These are phyloP conservation scores for Escarpia spicata DNA, from an alignment of 2,888 invertebrate genomes.

Conservation along the genomic window DNA sequence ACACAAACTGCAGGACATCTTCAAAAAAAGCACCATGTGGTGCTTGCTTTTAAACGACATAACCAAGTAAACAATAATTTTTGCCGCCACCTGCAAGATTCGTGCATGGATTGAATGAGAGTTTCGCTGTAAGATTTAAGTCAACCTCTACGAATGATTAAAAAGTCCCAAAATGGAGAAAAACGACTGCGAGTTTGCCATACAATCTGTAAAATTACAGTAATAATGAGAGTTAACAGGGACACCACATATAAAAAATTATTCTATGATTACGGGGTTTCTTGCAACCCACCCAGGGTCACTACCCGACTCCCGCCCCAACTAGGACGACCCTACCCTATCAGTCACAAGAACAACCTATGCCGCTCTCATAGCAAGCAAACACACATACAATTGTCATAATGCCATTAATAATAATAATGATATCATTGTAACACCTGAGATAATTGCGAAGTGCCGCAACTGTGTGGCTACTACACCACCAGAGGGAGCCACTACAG, in stretches of 20 bases:
- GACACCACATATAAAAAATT: background rate
- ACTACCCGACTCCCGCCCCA: background rate
- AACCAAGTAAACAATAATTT: background rate
- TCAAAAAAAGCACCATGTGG: background rate
- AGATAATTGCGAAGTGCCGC: background rate
- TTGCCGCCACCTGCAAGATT: background rate
- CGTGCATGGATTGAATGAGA: background rate
- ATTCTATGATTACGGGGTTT: background rate
- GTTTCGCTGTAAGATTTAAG: background rate
- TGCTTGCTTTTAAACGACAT: background rate
- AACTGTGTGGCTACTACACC: background rate
- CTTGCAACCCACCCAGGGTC: background rate
- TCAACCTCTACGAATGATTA: background rate
- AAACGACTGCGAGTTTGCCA: background rate
- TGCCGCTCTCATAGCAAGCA: background rate
- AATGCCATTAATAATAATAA: background rate
- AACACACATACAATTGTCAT: background rate
- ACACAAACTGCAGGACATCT: background rate
- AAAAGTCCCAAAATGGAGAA: background rate
- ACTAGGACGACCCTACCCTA: background rate
- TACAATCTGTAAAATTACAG: background rate
- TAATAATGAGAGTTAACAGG: background rate
- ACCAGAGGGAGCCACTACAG: background rate
- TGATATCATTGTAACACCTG: slow-evolving; percentile 16
- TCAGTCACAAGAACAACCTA: background rate